Evolutionary conservation across 2,888 invertebrate species (phyloP).

Genomic region (Steinernema hermaphroditum): DNA sequence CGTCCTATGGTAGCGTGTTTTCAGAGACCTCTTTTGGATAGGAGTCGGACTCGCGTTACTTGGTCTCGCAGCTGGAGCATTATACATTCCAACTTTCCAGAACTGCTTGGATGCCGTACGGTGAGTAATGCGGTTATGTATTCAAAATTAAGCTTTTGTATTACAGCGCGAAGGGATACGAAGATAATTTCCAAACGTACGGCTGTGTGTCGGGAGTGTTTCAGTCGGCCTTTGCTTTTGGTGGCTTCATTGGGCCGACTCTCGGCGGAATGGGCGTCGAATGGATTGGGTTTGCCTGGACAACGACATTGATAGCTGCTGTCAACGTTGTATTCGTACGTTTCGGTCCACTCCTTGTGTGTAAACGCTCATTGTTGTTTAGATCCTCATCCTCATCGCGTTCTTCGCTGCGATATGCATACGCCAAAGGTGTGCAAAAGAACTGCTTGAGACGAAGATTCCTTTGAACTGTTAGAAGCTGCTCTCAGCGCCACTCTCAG

Average conservation of each 20-base stretch:
- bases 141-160: not conserved
- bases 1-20: conserved; percentile 30
- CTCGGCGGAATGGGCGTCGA: conserved; percentile 63
- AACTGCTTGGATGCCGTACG: conserved; percentile 80
- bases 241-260: conserved; percentile 72
- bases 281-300: conserved; percentile 66
- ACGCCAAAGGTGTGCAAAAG: not conserved
- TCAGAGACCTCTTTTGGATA: conserved; percentile 69
- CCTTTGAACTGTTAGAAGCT: not conserved
- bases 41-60: conserved; percentile 76
- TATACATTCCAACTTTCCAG: conserved; percentile 83
- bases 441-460: not conserved
- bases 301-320: conserved; percentile 62
- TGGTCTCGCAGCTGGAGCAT: conserved; percentile 79
- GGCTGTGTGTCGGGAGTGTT: conserved; percentile 86
- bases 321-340: conserved; percentile 51
- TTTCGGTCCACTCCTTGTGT: not conserved
- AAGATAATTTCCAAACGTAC: conserved; percentile 84
- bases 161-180: conserved; percentile 71
- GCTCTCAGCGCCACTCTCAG: too few species aligned
- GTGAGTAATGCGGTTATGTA: conserved; percentile 69
- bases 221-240: conserved; percentile 86
- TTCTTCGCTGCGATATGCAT: not conserved
- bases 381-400: too few species aligned
- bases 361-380: too few species aligned